Base-by-base conservation (phyloP, 1,140 invertebrate species). In the Nautilus pompilius region DNA sequence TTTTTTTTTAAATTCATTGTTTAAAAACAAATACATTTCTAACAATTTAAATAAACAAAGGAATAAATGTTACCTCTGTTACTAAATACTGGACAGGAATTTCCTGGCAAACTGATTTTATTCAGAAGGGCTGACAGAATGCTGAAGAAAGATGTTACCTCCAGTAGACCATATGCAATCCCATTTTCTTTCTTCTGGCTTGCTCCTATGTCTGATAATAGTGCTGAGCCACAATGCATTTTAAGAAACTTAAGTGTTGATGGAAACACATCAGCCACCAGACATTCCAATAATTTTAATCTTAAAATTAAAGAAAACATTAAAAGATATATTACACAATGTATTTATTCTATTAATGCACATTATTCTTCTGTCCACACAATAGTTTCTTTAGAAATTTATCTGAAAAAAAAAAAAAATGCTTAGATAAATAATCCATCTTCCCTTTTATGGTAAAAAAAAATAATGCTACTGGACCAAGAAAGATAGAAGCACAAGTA, bases 211-310 rank as follows among this genome's bases (percentile, higher is more conserved):
- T 80, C 73, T 28, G 72, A 73, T 15, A 71, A 41, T 2, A 79
- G 58, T 2, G 72, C 72, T 5, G 72, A 53, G 30, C 62, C 66
- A 55, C 75, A 76, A 6, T 80, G 73, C 10, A 54, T 53, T 17
- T 65, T 56, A 8, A 80, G 61, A 63, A 78, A 80, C 57, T 76
- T 77, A 29, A 82, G 49, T 15, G 79, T 81, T 8, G 70, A 62
- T 29, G 64, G 67, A 63, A 80, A 78, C 10, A 78, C 69, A 33
- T 75, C 71, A 46, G 66, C 60, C 1, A 76, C 67, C 45, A 82
- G 62, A 13, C 76, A 70, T 28, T 78, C 72, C 46, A 78, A 66
- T 5, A 81, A 67, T 55, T 73, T 74, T 62, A 79, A 54, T 29
- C 80, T 81, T 54, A 13, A 72, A 68, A 51, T 28, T 41, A 61